A percentile compares a stretch with the other conserved stretches of the same genome.
phyloP scores from a whole-genome alignment of 2,888 invertebrate genomes.

The Eilema sororculum region DNA sequence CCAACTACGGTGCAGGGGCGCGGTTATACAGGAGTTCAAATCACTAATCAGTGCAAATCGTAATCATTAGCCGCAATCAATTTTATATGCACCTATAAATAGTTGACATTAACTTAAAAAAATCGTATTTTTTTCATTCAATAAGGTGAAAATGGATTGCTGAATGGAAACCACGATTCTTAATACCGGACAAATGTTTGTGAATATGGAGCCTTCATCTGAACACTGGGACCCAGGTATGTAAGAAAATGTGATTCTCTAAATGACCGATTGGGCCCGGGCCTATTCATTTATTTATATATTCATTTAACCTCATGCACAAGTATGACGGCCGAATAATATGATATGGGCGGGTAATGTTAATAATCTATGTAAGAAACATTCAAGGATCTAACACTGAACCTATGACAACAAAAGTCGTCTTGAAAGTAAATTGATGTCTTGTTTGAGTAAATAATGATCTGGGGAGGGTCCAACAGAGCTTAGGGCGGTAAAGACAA shows the following conservation, averaged over 20 bases:
- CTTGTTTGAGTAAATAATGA: not conserved
- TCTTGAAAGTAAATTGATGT: not conserved
- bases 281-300: no score
- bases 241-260: conserved; percentile 36
- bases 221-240: conserved; percentile 82
- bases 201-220: conserved; percentile 71
- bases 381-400: not conserved
- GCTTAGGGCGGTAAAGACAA: not conserved
- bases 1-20: conserved; percentile 14
- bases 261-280: no score
- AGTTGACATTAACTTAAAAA: not conserved
- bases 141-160: conserved; percentile 22
- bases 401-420: not conserved
- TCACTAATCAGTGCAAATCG: not conserved
- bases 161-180: conserved; percentile 33
- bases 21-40: conserved; percentile 20
- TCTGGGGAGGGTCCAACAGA: not conserved
- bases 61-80: not conserved
- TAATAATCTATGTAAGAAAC: not conserved
- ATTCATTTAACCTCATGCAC: no score
- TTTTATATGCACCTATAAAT: not conserved
- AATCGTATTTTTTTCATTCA: conserved; percentile 6
- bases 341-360: not conserved
- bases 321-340: not conserved
- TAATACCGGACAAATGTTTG: conserved; percentile 45